phyloP scores from a whole-genome alignment of 2,888 invertebrate genomes.

The Campoletis raptor region DNA sequence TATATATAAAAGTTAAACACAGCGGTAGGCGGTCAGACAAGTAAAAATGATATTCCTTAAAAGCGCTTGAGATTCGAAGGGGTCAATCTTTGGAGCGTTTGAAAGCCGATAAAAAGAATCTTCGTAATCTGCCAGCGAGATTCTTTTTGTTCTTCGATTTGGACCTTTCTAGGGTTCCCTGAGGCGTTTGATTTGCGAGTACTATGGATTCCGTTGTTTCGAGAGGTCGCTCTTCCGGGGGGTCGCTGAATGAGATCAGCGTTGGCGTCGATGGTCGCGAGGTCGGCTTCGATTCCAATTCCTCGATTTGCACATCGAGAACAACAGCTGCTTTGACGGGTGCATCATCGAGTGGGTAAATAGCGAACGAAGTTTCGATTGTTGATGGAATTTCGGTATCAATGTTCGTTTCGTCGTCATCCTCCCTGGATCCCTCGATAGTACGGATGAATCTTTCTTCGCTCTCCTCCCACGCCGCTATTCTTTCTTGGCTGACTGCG shows the following conservation, averaged over 20 bases:
- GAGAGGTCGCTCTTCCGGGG: not conserved
- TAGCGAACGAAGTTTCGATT: slow-evolving; percentile 25
- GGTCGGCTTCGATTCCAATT: slow-evolving; percentile 41
- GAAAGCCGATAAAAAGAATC: slow-evolving; percentile 72
- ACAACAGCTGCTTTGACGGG: slow-evolving; percentile 17
- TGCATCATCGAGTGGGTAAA: slow-evolving; percentile 4
- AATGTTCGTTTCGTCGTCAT: slow-evolving; percentile 19
- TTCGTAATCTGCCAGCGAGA: slow-evolving; percentile 71
- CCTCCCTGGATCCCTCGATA: slow-evolving; percentile 66
- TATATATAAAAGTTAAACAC: not conserved
- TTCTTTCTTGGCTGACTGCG: slow-evolving; percentile 56
- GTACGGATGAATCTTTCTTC: slow-evolving; percentile 75
- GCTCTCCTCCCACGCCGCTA: slow-evolving; percentile 74
- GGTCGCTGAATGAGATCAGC: not conserved
- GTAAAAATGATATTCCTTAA: slow-evolving; percentile 3
- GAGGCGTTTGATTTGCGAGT: not conserved
- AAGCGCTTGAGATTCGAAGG: not conserved
- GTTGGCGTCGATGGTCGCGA: slow-evolving; percentile 17
- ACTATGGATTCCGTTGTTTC: slow-evolving; percentile 19
- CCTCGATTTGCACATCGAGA: slow-evolving; percentile 9
- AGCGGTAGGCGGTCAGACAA: not conserved
- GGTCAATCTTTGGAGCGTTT: slow-evolving; percentile 73
- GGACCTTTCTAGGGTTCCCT: slow-evolving; percentile 32
- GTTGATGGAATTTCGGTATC: not conserved
- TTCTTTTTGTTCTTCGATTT: slow-evolving; percentile 67